These are phyloP conservation scores for Parelbella ahira DNA, from an alignment of 2,888 invertebrate genomes.

Conservation along the genomic window DNA sequence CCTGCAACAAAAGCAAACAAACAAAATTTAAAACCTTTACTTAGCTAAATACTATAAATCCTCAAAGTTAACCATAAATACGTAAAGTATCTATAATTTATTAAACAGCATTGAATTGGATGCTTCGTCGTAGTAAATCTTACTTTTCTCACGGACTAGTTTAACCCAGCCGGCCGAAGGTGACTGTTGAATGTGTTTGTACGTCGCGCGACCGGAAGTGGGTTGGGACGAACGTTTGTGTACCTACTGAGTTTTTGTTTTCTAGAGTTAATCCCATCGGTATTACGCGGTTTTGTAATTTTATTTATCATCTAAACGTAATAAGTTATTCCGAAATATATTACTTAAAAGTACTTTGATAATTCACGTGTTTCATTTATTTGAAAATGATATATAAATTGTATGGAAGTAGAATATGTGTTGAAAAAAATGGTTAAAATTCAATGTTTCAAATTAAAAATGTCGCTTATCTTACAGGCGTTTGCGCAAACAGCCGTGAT, in stretches of 20 bases:
- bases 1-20: constrained; percentile 59
- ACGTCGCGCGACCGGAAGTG: constrained; percentile 60
- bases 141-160: constrained; percentile 66
- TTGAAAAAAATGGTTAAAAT: no score
- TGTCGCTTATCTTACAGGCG: constrained; percentile 67
- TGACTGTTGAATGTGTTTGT: constrained; percentile 65
- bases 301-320: neutral
- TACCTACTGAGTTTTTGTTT: constrained; percentile 60
- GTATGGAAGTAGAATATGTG: no score
- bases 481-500: constrained; percentile 76
- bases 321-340: no score
- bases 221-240: constrained; percentile 61
- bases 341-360: no score
- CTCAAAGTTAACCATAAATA: no score
- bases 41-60: no score
- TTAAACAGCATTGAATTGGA: neutral
- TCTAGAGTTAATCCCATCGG: constrained; percentile 39
- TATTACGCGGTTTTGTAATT: constrained; percentile 5
- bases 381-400: no score
- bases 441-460: no score
- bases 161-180: constrained; percentile 59
- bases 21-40: no score
- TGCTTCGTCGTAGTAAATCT: constrained; percentile 6
- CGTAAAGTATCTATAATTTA: no score
- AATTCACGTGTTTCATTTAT: no score